Conservation (phyloP, 2,888 invertebrate species). For the Clostera curtula region DNA sequence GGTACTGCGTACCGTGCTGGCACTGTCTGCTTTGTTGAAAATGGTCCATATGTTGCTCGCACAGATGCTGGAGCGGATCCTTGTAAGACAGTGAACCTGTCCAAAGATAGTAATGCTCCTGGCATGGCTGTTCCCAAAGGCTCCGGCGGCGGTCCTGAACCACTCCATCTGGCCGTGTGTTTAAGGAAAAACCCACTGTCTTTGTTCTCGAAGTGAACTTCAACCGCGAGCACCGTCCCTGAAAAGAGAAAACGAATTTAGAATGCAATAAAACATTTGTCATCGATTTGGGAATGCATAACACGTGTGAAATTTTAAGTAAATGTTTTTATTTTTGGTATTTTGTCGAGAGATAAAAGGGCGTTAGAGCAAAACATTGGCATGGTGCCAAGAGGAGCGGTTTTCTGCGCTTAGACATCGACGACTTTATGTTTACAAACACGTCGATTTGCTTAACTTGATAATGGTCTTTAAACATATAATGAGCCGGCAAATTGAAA, state of each 20-base stretch:
- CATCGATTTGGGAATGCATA: constrained; percentile 29
- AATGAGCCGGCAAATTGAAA: constrained; percentile 4
- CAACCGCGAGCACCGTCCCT: constrained; percentile 83
- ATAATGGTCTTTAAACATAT: constrained; percentile 5
- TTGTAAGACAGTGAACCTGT: constrained; percentile 93
- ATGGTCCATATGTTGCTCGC: constrained; percentile 94
- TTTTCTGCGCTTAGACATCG: constrained; percentile 40
- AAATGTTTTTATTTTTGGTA: constrained; percentile 48
- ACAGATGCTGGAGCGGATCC: constrained; percentile 93
- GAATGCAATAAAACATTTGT: constrained; percentile 28
- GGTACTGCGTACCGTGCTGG: constrained; percentile 92
- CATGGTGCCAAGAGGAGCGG: constrained; percentile 49
- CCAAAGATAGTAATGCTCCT: constrained; percentile 85
- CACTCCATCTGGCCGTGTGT: constrained; percentile 84
- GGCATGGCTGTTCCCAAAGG: constrained; percentile 67
- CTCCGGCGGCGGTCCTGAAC: constrained; percentile 63
- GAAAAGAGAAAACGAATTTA: too few species aligned
- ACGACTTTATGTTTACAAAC: too few species aligned
- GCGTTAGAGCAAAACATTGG: constrained; percentile 49
- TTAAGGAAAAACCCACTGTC: constrained; percentile 94
- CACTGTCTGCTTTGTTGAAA: constrained; percentile 95
- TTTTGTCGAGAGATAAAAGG: constrained; percentile 53
- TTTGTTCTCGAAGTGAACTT: constrained; percentile 93
- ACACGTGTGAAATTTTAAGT: constrained; percentile 48
- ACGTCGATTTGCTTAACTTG: constrained; percentile 34